phyloP scores from a whole-genome alignment of 2,113 vertebrate genomes.

The Calidris pugnax region DNA sequence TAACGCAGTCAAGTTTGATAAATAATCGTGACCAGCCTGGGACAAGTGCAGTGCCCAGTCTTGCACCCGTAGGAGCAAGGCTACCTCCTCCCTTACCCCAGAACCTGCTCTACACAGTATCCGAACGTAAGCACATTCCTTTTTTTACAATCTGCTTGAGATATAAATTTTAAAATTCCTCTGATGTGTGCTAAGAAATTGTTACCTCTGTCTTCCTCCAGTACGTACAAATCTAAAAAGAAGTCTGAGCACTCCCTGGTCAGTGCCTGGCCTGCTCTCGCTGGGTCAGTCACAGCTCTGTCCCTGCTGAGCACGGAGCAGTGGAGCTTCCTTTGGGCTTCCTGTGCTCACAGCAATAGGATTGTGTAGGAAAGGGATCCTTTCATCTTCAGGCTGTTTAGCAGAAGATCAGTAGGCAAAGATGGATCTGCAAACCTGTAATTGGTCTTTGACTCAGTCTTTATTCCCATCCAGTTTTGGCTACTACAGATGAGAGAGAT shows the following conservation, averaged over 20 bases:
- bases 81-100: slow-evolving; percentile 87
- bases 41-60: slow-evolving; percentile 85
- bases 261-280: not conserved
- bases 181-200: not conserved
- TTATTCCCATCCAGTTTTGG: not conserved
- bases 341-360: not conserved
- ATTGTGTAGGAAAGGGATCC: not conserved
- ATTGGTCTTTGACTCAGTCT: not conserved
- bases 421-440: not conserved
- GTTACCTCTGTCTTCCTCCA: not conserved
- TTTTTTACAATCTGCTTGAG: not conserved
- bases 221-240: not conserved
- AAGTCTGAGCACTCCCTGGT: not conserved
- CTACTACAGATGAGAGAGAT: not conserved
- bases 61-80: slow-evolving; percentile 88
- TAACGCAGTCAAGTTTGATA: slow-evolving; percentile 86
- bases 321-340: not conserved
- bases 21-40: slow-evolving; percentile 88
- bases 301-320: not conserved
- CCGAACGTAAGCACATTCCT: slow-evolving; percentile 89
- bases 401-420: not conserved
- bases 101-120: slow-evolving; percentile 92
- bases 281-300: not conserved
- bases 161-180: not conserved
- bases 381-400: not conserved